phyloP scores from a whole-genome alignment of 92 coral and sea anemone genomes.

The Porites lobata region DNA sequence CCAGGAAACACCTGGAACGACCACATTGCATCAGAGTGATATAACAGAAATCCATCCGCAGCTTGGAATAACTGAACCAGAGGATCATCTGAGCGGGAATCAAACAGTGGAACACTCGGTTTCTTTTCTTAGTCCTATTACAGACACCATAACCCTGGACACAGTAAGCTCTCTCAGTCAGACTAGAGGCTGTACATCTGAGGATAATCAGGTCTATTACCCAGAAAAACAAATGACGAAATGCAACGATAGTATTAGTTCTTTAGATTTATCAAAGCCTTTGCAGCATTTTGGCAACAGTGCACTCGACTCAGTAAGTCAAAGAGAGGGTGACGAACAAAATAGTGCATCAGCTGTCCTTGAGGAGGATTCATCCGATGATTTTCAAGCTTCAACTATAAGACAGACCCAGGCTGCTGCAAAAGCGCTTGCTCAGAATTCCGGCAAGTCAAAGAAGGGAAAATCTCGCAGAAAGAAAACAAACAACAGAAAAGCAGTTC shows the following conservation, averaged over 20 bases:
- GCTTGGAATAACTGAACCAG: background rate
- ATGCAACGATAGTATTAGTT: background rate
- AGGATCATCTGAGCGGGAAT: background rate
- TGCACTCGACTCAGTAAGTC: background rate
- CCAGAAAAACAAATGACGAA: background rate
- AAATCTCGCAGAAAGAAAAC: slow-evolving; percentile 4
- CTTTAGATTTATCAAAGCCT: too few relatives aligned
- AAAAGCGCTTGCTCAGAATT: background rate
- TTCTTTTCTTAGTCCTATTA: background rate
- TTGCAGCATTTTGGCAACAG: background rate
- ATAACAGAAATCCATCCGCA: background rate
- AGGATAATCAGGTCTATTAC: background rate
- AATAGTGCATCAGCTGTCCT: background rate
- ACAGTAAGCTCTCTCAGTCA: background rate
- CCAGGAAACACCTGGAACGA: background rate
- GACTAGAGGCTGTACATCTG: background rate
- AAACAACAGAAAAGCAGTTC: slow-evolving; percentile 6
- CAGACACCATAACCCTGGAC: background rate
- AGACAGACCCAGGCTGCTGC: background rate
- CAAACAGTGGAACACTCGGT: background rate
- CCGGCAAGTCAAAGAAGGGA: slow-evolving; percentile 4
- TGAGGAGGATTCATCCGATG: slow-evolving; percentile 42
- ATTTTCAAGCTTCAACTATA: slow-evolving; percentile 5
- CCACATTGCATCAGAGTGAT: background rate
- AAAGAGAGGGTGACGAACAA: background rate